Conservation (phyloP, 2,797 vertebrate species). For the Gephyroberyx darwinii region DNA sequence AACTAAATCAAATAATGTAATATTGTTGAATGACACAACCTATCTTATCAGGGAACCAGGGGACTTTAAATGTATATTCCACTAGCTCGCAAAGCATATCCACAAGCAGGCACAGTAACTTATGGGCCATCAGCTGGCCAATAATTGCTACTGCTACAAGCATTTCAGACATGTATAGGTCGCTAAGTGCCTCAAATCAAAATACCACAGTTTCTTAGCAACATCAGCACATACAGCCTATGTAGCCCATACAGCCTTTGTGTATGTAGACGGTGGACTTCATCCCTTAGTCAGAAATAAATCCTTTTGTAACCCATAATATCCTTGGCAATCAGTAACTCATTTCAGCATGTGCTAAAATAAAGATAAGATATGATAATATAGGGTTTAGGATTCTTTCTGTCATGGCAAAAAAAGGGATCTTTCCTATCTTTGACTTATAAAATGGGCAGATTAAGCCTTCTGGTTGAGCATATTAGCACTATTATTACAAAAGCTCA, state of each 20-base stretch:
- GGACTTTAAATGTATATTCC: no score
- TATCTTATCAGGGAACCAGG: no score
- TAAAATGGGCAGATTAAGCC: constrained; percentile 18
- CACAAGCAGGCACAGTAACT: no score
- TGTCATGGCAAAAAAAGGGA: background rate
- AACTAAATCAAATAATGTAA: no score
- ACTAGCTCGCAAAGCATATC: no score
- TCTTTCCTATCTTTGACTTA: background rate
- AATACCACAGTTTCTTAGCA: background rate
- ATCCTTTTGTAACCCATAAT: no score
- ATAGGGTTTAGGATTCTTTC: background rate
- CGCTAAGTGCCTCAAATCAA: background rate
- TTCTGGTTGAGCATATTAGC: constrained; percentile 9
- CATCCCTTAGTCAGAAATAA: no score
- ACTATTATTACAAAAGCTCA: constrained; percentile 36
- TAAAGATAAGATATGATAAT: background rate
- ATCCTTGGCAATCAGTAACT: background rate
- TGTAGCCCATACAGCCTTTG: no score
- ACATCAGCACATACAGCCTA: no score
- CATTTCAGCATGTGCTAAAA: background rate
- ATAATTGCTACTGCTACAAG: background rate
- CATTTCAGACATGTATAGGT: background rate
- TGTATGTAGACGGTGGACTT: no score
- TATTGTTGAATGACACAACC: no score
- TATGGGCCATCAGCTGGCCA: no score